Percentiles rank a stretch among this genome's conserved stretches.
phyloP scores from a whole-genome alignment of 2,113 vertebrate genomes.

The Aspiorhynchus laticeps region DNA sequence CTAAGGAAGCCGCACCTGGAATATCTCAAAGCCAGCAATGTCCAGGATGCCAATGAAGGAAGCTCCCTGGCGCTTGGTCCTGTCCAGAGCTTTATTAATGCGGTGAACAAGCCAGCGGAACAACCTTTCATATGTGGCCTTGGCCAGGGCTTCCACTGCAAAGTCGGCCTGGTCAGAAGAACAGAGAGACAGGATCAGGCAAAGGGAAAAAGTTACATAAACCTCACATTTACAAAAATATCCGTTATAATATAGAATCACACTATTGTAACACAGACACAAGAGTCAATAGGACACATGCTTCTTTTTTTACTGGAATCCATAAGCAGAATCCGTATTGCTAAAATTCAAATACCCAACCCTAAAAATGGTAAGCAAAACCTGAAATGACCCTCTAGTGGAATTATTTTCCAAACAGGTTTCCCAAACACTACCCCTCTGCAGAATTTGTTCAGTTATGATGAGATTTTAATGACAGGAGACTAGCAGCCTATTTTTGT shows the following conservation, averaged over 20 bases:
- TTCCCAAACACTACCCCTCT: neutral
- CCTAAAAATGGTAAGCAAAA: neutral
- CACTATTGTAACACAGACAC: neutral
- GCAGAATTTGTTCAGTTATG: neutral
- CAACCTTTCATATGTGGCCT: constrained; percentile 96
- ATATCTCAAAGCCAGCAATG: constrained; percentile 98
- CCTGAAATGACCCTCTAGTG: neutral
- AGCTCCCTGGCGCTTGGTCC: constrained; percentile 96
- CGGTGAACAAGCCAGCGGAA: constrained; percentile 98
- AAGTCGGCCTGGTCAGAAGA: constrained; percentile 87
- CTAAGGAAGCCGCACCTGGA: constrained; percentile 81
- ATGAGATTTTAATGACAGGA: neutral
- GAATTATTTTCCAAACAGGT: neutral
- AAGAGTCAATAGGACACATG: neutral
- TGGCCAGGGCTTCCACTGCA: constrained; percentile 94
- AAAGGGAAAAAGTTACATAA: neutral
- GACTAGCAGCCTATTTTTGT: neutral
- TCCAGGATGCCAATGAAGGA: constrained; percentile 98
- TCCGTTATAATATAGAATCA: neutral
- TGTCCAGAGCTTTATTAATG: constrained; percentile 95
- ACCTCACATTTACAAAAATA: neutral
- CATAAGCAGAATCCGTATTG: neutral
- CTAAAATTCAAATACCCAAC: neutral
- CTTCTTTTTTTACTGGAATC: neutral
- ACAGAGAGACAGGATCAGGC: neutral